These are phyloP conservation scores for Thaumetopoea pityocampa DNA, from an alignment of 1,140 invertebrate species.

Conservation along the genomic window DNA sequence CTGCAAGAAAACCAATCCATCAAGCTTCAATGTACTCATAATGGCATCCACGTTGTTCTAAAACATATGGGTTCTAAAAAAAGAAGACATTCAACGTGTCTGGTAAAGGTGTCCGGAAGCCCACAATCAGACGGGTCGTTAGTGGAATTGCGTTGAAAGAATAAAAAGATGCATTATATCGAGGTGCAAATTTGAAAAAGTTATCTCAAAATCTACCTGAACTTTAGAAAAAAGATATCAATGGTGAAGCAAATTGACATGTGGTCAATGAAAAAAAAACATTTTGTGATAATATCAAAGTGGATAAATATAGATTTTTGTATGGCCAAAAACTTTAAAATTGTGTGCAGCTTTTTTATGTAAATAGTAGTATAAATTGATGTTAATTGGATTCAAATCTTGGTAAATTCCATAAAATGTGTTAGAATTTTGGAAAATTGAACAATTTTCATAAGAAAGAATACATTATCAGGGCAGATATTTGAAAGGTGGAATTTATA, in stretches of 20 bases:
- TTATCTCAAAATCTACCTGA: constrained; percentile 28
- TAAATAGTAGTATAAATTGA: too few species aligned
- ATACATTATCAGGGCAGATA: too few species aligned
- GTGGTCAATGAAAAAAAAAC: constrained; percentile 34
- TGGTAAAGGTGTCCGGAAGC: constrained; percentile 30
- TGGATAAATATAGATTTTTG: constrained; percentile 33
- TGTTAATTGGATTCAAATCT: too few species aligned
- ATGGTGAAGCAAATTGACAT: constrained; percentile 49
- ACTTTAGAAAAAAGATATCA: constrained; percentile 36
- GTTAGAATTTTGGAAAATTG: too few species aligned
- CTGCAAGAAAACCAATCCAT: constrained; percentile 1
- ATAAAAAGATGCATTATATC: constrained; percentile 44
- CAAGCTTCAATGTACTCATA: too few species aligned
- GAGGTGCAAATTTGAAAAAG: constrained; percentile 55
- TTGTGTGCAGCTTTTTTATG: constrained; percentile 9
- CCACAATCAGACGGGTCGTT: constrained; percentile 46
- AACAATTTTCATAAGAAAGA: too few species aligned
- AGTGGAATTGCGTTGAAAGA: constrained; percentile 49
- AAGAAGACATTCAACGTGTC: constrained; percentile 17
- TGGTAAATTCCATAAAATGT: too few species aligned
- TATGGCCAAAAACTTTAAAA: constrained; percentile 14
- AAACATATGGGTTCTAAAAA: constrained; percentile 22
- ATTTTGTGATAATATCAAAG: constrained; percentile 52
- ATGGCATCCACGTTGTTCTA: constrained; percentile 5
- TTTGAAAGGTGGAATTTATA: too few species aligned